Evolutionary conservation across 2,797 vertebrate species (phyloP), one percentile per base, ranked within the genome.

Genomic region (Petrocephalus schoutedeni): DNA sequence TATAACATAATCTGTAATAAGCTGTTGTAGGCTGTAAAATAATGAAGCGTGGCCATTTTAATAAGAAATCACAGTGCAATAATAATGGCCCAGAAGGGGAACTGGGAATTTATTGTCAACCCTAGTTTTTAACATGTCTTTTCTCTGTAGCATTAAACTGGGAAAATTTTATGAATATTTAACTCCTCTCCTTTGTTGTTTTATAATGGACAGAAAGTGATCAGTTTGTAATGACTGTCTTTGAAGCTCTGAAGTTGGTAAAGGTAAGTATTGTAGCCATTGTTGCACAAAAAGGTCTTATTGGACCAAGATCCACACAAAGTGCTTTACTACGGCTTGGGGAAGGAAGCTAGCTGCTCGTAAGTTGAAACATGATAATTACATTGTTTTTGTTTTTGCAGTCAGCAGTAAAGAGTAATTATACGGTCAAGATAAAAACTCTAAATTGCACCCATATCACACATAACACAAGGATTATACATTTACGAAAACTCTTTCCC

Each of bases 371-470:
- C 59, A 56, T 41, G 49, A 71, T 71, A 59, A 85, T 85, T 61
- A 28, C 58, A 7, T 67, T 56, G 49, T 71, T 88, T 87, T 41
- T 88, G 82, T 85, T 88, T 64, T 71, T 58, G 64, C 16, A 32
- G 23, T 67, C 8, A 6, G 59, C 28, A 86, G 19, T 23, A 21
- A 88, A 21, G 57, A 88, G 51, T 64, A 59, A 88, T 88, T 85
- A 41, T 71, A 23, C 51, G 41, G 45, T 88, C 57, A 41, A 8
- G 58, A 88, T 84, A 53, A 83, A 51, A 53, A 32, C 16, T n/a
- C 64, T 4, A 41, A 45, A 88, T 88, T 59, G 56, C 16, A 56
- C 28, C 61, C 36, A 12, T 85, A 85, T 67, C 19, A 32, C 77
- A 67, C 57, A 67, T 21, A 67, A 59, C 56, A 67, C 59, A 71